Conservation (phyloP, 2,113 vertebrate species). For the Phyllostomus discolor region DNA sequence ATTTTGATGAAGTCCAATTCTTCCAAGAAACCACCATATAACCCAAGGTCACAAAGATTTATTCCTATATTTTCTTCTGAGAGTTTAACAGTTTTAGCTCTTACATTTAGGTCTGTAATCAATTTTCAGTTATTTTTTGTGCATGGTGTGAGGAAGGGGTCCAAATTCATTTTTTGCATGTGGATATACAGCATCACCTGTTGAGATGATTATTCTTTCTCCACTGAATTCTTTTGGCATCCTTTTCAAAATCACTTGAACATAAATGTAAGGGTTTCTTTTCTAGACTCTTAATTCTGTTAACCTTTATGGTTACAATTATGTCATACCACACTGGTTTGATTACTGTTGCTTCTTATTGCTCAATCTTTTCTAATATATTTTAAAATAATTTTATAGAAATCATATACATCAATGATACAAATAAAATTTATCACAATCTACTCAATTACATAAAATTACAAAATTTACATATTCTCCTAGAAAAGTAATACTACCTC, state of each 20-base stretch:
- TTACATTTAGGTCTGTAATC: background rate
- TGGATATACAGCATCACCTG: background rate
- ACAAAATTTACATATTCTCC: background rate
- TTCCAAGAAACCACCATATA: background rate
- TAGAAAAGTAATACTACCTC: background rate
- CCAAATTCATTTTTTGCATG: background rate
- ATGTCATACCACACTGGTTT: background rate
- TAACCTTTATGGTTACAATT: background rate
- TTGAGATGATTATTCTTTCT: background rate
- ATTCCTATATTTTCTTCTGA: background rate
- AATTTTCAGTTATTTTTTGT: background rate
- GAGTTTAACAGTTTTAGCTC: background rate
- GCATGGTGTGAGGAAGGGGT: background rate
- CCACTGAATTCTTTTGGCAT: background rate
- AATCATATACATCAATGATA: background rate
- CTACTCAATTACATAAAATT: background rate
- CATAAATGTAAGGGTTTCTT: background rate
- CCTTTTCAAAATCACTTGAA: background rate
- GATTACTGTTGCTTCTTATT: background rate
- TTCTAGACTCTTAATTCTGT: background rate
- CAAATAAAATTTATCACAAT: background rate
- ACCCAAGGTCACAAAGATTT: background rate
- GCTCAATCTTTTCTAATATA: background rate
- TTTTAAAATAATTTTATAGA: conserved; percentile 20
- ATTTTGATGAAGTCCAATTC: conserved; percentile 7